A percentile compares a stretch with the other conserved stretches of the same genome.
Evolutionary conservation across 2,797 vertebrate species (phyloP).

Genomic region (Lateolabrax maculatus): DNA sequence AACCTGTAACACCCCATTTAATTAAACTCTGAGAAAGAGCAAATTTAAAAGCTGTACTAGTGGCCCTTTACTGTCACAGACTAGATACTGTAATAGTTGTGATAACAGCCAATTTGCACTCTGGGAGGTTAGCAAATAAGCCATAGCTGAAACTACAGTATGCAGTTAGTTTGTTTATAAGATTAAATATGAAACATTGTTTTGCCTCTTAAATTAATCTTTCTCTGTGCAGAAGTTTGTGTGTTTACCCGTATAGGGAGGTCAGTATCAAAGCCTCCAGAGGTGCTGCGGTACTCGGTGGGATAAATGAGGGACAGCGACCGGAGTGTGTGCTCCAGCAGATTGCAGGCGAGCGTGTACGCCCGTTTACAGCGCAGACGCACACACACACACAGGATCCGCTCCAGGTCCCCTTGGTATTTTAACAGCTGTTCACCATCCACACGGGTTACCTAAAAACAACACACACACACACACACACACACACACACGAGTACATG

Average conservation of each 20-base stretch:
- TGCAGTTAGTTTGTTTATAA: background rate
- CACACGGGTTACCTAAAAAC: conserved; percentile 93
- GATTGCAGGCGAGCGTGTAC: conserved; percentile 94
- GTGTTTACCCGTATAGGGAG: conserved; percentile 93
- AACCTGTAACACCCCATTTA: conserved; percentile 44
- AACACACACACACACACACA: conserved; percentile 30
- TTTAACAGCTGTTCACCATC: conserved; percentile 95
- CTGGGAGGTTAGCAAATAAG: conserved; percentile 3
- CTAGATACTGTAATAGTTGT: conserved; percentile 29
- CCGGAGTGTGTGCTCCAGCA: conserved; percentile 95
- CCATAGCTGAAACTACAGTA: background rate
- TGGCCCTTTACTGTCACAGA: conserved; percentile 32
- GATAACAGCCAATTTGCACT: conserved; percentile 29
- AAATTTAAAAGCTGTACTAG: conserved; percentile 32
- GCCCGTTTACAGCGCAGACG: conserved; percentile 94
- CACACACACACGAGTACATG: background rate
- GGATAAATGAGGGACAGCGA: conserved; percentile 97
- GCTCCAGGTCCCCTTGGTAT: conserved; percentile 92
- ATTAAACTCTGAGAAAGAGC: conserved; percentile 33
- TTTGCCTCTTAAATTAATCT: conserved; percentile 11
- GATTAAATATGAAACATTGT: conserved; percentile 21
- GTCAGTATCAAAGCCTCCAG: conserved; percentile 93
- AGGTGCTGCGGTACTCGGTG: conserved; percentile 97
- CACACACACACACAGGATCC: conserved; percentile 91
- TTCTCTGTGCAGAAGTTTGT: background rate